Evolutionary conservation across 2,888 invertebrate species (phyloP).

Genomic region (Platycheirus rosarum): DNA sequence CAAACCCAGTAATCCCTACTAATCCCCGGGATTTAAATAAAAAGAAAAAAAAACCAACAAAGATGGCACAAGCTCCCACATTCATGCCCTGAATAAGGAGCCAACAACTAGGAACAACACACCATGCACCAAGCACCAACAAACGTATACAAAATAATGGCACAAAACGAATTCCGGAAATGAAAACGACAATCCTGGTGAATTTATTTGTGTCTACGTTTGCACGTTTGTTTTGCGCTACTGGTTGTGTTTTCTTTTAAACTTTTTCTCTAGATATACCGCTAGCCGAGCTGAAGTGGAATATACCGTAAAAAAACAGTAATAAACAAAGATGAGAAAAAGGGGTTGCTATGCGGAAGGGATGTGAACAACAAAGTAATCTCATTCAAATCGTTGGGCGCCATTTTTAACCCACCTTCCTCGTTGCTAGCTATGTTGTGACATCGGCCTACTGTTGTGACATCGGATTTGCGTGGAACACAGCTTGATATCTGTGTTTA

Average conservation of each 20-base stretch:
- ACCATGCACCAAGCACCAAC: constrained; percentile 35
- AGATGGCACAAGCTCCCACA: constrained; percentile 60
- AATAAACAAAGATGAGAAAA: constrained; percentile 52
- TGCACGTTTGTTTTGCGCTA: constrained; percentile 67
- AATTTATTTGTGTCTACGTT: constrained; percentile 74
- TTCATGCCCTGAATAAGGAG: constrained; percentile 70
- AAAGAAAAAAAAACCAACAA: constrained; percentile 55
- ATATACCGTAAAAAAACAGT: constrained; percentile 32
- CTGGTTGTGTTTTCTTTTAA: constrained; percentile 37
- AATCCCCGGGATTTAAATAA: constrained; percentile 64
- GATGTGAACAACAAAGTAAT: constrained; percentile 70
- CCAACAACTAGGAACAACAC: constrained; percentile 32
- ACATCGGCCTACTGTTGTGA: constrained; percentile 3
- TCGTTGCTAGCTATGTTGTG: no score
- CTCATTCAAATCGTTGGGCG: constrained; percentile 62
- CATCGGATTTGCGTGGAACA: constrained; percentile 49
- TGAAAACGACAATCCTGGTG: constrained; percentile 71
- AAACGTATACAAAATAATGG: constrained; percentile 63
- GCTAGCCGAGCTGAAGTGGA: constrained; percentile 9
- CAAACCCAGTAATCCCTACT: constrained; percentile 66
- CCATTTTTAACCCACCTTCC: constrained; percentile 8
- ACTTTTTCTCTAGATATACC: constrained; percentile 7
- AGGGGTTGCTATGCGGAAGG: constrained; percentile 68
- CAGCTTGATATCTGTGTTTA: constrained; percentile 59
- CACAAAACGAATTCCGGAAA: constrained; percentile 71